Evolutionary conservation across 2,797 vertebrate species (phyloP).

Genomic region (Helarctos malayanus): DNA sequence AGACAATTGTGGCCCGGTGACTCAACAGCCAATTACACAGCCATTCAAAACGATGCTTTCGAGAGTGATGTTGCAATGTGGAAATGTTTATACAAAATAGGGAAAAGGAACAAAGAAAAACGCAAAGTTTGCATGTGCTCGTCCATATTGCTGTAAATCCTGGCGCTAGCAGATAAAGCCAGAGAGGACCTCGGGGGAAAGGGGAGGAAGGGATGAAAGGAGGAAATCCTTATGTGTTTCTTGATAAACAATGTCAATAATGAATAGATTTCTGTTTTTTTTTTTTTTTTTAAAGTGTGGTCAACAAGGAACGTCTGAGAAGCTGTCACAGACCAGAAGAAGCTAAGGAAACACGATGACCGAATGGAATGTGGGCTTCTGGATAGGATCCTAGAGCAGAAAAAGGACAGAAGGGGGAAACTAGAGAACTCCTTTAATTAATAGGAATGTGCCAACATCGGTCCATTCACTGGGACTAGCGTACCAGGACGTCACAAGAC

Average conservation of each 20-base stretch:
- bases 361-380: neutral
- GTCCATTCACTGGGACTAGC: neutral
- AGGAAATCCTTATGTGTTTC: neutral
- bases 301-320: neutral
- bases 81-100: neutral
- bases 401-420: neutral
- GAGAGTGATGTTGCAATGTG: neutral
- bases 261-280: neutral
- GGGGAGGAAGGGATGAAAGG: too few relatives aligned
- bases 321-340: neutral
- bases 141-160: rapidly evolving
- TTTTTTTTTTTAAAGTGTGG: neutral
- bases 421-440: neutral
- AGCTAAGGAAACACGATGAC: neutral
- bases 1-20: neutral
- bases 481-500: rapidly evolving
- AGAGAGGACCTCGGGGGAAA: neutral
- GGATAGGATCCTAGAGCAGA: neutral
- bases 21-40: neutral
- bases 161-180: rapidly evolving
- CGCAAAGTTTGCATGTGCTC: rapidly evolving
- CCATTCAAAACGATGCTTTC: neutral
- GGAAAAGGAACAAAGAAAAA: neutral
- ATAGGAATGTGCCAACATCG: rapidly evolving
- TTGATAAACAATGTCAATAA: neutral